These are phyloP conservation scores for Selene dorsalis DNA, from an alignment of 2,797 vertebrate species.

Conservation along the genomic window DNA sequence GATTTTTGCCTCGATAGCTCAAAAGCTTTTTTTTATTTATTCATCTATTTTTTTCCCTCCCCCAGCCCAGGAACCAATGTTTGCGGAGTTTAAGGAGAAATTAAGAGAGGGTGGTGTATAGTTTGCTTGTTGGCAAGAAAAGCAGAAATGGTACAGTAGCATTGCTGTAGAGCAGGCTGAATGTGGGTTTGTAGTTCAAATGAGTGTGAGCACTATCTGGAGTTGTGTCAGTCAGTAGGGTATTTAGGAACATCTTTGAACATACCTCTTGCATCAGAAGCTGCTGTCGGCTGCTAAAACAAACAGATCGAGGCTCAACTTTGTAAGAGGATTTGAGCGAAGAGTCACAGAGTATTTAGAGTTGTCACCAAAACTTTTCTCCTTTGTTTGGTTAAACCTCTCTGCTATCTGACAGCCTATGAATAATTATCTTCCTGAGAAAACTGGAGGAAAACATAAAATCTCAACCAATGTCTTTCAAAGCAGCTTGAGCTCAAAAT, in stretches of 20 bases:
- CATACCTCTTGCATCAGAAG: conserved; percentile 15
- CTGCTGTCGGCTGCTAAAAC: conserved; percentile 47
- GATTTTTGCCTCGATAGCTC: conserved; percentile 42
- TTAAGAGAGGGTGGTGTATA: neutral
- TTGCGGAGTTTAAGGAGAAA: conserved; percentile 16
- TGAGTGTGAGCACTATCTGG: neutral
- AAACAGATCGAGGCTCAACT: conserved; percentile 58
- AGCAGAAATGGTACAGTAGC: neutral
- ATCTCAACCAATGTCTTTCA: conserved; percentile 21
- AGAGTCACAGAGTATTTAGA: conserved; percentile 34
- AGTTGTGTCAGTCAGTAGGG: conserved; percentile 19
- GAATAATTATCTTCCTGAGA: conserved; percentile 48
- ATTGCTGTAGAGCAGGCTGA: neutral
- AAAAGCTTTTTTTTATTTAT: conserved; percentile 6
- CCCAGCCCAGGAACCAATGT: neutral
- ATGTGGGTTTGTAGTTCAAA: conserved; percentile 7
- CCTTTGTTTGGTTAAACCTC: conserved; percentile 48
- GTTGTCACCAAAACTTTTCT: conserved; percentile 33
- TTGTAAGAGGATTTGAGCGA: conserved; percentile 46
- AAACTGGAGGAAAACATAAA: conserved; percentile 33
- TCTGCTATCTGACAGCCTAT: conserved; percentile 38
- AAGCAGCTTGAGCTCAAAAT: conserved; percentile 34
- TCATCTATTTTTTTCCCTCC: too few relatives aligned
- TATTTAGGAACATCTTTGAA: conserved; percentile 29
- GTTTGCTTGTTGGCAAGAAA: conserved; percentile 17